Evolutionary conservation across 2,113 vertebrate genomes (phyloP), one percentile per base, ranked within the genome.

Genomic region (Pseudopodoces humilis): DNA sequence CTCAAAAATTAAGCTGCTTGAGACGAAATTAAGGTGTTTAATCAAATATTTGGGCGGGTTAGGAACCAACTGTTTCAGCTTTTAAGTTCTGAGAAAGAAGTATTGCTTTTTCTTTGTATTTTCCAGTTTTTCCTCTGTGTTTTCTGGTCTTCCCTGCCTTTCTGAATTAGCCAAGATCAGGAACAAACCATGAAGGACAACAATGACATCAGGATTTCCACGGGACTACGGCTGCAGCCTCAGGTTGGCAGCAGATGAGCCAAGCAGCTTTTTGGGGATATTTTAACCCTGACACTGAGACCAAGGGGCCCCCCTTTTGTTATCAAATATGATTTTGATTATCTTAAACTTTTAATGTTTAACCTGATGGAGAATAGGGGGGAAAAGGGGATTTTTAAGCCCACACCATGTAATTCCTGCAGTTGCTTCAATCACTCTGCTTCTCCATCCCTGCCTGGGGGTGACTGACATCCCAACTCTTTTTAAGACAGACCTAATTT

Each of bases 261-360:
- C 80, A 23, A 91, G 44, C 25, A 44, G 35, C 16, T 63, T 50
- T 39, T 35, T 21, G 13, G 59, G 44, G 4, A 18, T 13, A 18
- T 28, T 44, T 85, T 16, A 27, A 52, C 10, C 65, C 69, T 5
- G 7, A 14, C 2, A 11, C 7, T 9, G 24, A 35, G 18, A 44
- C 63, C 43, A 11, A 0, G 2, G 41, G 14, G 18, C 39, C 16
- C 31, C 2, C 4, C 8, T 69, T 30, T 15, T 13, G 15, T 17
- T 47, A 78, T 12, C 35, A 16, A 67, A 20, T 0, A 12, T 0
- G 1, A 15, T 9, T 77, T 24, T 21, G 44, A 50, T 5, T 5
- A 15, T 23, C 49, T 10, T 24, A 21, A 10, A 27, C 21, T 6
- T 25, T 27, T 13, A 68, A 10, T 1, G 4, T 30, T 60, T 3